Evolutionary conservation across 1,140 invertebrate species (phyloP), one percentile per base, ranked within the genome.

Genomic region (Bombus pyrosoma): DNA sequence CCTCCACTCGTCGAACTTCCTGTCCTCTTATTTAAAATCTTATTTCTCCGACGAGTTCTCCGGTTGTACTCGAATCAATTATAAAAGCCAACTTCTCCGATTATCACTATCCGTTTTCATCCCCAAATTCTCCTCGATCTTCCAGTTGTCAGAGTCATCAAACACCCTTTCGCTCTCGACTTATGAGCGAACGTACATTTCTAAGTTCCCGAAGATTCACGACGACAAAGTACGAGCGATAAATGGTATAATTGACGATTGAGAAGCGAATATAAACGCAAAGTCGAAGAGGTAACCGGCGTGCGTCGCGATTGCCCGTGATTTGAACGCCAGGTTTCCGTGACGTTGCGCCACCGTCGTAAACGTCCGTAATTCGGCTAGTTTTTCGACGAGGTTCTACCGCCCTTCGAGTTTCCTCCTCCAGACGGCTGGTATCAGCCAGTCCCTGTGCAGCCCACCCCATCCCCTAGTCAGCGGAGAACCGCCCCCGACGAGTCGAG

Each of bases 321-420:
- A 95, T 95, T 95, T 95, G 94, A 95, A 95, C 94, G 94, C 94
- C 92, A 90, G 89, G 92, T 53, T 22, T 53, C 47, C 18, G 47
- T 22, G 18, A 53, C 47, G 47, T 18, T 53, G 47, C 18, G 59
- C 76, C 76, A 39, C 64, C 62, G 22, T 71, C 81, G 75, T 85
- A 82, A 85, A 83, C 80, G 78, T 81, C 41, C 72, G 85, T 81
- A 77, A 81, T 83, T 69, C 80, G 80, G 76, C 62, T 18, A 84
- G 66, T 89, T 90, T 90, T 90, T 89, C 89, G 62, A 75, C 59
- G 73, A 37, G 62, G 22, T 76, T 86, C 85, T 80, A 76, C 81
- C 85, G 43, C 80, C 87, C 87, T 81, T 81, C 57, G 73, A 22
- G n/a, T 59, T 71, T 62, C 73, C 43, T 79, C 78, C 68, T 81